A percentile compares a stretch with the other conserved stretches of the same genome.
These are phyloP conservation scores for Amblyraja radiata DNA, from an alignment of 2,797 vertebrate species.

Conservation along the genomic window DNA sequence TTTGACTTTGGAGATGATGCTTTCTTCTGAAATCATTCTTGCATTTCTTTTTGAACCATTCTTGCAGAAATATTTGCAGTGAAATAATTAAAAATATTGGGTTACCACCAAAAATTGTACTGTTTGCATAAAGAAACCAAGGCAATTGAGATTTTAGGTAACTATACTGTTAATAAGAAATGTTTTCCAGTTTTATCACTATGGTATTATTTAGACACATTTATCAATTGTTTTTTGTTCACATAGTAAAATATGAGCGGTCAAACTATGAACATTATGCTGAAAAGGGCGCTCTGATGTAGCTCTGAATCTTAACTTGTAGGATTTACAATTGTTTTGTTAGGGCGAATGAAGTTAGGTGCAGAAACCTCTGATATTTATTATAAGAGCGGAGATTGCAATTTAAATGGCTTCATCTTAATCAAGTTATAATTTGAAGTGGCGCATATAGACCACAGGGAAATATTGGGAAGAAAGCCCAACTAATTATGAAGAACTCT, in stretches of 20 bases:
- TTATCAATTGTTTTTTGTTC: not conserved
- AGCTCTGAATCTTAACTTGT: not conserved
- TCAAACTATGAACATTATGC: not conserved
- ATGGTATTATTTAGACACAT: not conserved
- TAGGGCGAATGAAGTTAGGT: too few relatives aligned
- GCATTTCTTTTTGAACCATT: not conserved
- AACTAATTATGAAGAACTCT: not conserved
- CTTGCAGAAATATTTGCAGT: not conserved
- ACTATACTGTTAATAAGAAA: not conserved
- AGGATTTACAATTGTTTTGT: not conserved
- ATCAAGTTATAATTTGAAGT: not conserved
- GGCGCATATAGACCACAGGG: not conserved
- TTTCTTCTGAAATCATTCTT: not conserved
- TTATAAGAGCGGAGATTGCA: not conserved
- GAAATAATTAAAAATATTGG: not conserved
- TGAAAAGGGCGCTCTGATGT: not conserved
- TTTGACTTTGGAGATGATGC: not conserved
- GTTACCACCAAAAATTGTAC: not conserved
- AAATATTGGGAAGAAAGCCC: not conserved
- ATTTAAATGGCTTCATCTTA: not conserved
- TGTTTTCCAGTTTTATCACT: not conserved
- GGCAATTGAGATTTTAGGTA: not conserved
- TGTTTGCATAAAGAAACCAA: not conserved
- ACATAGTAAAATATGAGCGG: not conserved
- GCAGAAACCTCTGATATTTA: not conserved